A percentile compares a stretch with the other conserved stretches of the same genome.
Conservation (phyloP, 2,888 invertebrate species). For the Ellobium chinense region DNA sequence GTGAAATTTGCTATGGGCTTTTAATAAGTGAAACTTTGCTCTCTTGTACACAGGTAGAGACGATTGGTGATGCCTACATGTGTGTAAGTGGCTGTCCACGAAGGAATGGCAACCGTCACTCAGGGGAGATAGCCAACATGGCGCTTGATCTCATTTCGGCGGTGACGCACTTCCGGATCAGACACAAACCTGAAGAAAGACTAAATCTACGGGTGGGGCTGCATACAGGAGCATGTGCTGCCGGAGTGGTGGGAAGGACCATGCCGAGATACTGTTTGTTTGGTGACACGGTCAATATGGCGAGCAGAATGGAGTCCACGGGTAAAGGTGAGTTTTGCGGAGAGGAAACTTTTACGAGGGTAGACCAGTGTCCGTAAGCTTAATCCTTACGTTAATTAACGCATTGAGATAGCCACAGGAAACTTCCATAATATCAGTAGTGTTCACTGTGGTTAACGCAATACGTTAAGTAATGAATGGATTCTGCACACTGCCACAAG, state of each 20-base stretch:
- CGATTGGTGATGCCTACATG: slow-evolving; percentile 77
- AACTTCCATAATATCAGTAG: no score
- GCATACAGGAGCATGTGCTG: slow-evolving; percentile 75
- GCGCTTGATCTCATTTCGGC: slow-evolving; percentile 74
- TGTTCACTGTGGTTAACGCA: no score
- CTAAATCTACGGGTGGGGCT: slow-evolving; percentile 69
- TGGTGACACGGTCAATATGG: slow-evolving; percentile 74
- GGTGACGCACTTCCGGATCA: slow-evolving; percentile 71
- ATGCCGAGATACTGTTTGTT: slow-evolving; percentile 75
- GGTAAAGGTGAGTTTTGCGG: slow-evolving; percentile 66
- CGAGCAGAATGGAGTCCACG: slow-evolving; percentile 73
- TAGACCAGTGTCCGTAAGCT: no score
- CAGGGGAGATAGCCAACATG: slow-evolving; percentile 76
- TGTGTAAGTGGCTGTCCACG: slow-evolving; percentile 74
- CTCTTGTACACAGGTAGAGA: slow-evolving; percentile 70
- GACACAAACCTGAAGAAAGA: slow-evolving; percentile 68
- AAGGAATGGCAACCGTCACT: slow-evolving; percentile 71
- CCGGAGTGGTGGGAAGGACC: slow-evolving; percentile 73
- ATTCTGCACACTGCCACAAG: no score
- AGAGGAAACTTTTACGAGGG: no score
- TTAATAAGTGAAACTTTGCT: no score
- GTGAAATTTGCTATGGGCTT: no score
- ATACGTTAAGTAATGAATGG: no score
- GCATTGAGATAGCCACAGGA: no score
- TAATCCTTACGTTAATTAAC: no score